Conservation (phyloP, 2,113 vertebrate genomes). For the Tautogolabrus adspersus region DNA sequence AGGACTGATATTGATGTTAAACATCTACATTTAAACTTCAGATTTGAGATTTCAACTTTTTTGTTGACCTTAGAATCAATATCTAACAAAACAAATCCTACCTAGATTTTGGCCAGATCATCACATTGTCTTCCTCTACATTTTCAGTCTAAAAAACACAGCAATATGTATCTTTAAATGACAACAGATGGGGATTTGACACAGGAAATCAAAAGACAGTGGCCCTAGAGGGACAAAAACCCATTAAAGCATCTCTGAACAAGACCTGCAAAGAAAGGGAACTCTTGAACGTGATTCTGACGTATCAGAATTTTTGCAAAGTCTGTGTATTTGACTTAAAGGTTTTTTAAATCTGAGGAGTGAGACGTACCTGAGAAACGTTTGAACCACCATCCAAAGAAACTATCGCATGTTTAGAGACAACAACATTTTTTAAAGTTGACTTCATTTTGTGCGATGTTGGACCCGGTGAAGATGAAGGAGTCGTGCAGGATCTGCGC, state of each 20-base stretch:
- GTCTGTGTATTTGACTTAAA: no score
- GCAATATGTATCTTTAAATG: neutral
- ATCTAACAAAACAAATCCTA: no score
- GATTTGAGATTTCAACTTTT: neutral
- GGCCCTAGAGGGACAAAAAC: neutral
- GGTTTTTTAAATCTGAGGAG: neutral
- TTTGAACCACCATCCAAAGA: neutral
- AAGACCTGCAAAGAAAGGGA: neutral
- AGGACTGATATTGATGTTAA: neutral
- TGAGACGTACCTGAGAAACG: no score
- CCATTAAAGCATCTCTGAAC: neutral
- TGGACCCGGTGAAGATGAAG: slow-evolving; percentile 84
- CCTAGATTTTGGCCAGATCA: no score
- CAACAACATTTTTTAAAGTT: no score
- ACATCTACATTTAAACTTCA: neutral
- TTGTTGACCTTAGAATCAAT: no score
- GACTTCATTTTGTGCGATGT: slow-evolving; percentile 33
- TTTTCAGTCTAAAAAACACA: neutral
- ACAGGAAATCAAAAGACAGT: neutral
- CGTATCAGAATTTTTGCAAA: neutral
- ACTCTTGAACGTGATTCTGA: neutral
- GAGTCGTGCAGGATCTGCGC: slow-evolving; percentile 92
- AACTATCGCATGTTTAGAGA: neutral
- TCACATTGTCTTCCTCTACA: no score
- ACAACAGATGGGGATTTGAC: neutral